These are phyloP conservation scores for Teinopalpus imperialis DNA, from an alignment of 2,888 invertebrate genomes.

Conservation along the genomic window DNA sequence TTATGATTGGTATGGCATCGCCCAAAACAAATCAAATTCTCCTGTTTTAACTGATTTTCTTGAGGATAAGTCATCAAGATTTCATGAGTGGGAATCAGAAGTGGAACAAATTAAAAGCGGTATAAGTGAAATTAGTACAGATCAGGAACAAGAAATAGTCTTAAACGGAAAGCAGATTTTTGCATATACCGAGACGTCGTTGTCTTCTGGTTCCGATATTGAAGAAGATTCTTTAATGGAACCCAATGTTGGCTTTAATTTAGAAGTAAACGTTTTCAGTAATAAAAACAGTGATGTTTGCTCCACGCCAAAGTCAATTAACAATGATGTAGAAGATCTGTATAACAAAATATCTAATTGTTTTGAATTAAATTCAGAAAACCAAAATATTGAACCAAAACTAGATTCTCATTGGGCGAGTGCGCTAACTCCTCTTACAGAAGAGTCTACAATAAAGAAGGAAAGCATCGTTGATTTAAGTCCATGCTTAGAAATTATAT, in stretches of 20 bases:
- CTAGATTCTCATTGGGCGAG: slow-evolving; percentile 40
- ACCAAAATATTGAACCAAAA: slow-evolving; percentile 31
- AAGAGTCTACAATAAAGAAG: slow-evolving; percentile 57
- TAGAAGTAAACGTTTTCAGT: neutral
- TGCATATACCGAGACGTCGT: slow-evolving; percentile 41
- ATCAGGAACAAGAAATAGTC: slow-evolving; percentile 28
- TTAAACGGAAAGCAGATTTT: slow-evolving; percentile 42
- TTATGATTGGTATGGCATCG: neutral
- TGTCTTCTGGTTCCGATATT: slow-evolving; percentile 46
- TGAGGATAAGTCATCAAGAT: slow-evolving; percentile 54
- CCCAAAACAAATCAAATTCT: neutral
- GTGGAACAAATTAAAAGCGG: slow-evolving; percentile 33
- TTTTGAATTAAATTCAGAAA: slow-evolving; percentile 39
- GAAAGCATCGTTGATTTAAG: slow-evolving; percentile 51
- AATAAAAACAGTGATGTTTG: slow-evolving; percentile 40
- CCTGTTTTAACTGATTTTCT: slow-evolving; percentile 32
- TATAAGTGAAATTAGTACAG: slow-evolving; percentile 16
- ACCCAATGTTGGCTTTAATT: slow-evolving; percentile 28
- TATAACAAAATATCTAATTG: slow-evolving; percentile 53
- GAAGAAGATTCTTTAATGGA: slow-evolving; percentile 67
- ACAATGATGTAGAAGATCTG: slow-evolving; percentile 58
- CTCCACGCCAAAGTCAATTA: slow-evolving; percentile 49
- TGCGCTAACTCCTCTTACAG: slow-evolving; percentile 61
- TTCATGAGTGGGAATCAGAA: slow-evolving; percentile 42
- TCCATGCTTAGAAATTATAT: slow-evolving; percentile 33